phyloP scores from a whole-genome alignment of 1,140 invertebrate genomes.

The Himalopsyche phryganea region DNA sequence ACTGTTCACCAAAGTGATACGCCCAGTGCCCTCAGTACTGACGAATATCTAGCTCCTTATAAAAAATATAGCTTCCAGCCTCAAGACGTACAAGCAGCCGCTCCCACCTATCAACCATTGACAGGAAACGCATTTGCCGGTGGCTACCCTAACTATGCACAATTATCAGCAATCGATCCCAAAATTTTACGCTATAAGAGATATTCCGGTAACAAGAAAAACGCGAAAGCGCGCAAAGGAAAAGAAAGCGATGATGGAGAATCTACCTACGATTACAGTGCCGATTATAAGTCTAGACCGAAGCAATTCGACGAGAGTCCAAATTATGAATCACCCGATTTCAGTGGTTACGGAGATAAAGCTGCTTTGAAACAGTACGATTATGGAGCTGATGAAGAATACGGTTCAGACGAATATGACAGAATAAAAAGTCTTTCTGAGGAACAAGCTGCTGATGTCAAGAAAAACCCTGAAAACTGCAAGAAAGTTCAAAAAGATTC shows the following conservation, averaged over 20 bases:
- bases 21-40: constrained; percentile 4
- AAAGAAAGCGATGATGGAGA: constrained; percentile 37
- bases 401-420: constrained; percentile 51
- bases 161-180: constrained; percentile 43
- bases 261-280: constrained; percentile 45
- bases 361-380: constrained; percentile 46
- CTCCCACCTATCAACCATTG: constrained; percentile 17
- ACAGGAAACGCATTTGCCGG: constrained; percentile 38
- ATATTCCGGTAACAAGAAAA: constrained; percentile 21
- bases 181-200: constrained; percentile 25
- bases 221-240: constrained; percentile 11
- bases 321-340: constrained; percentile 42
- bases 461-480: constrained; percentile 59
- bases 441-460: constrained; percentile 54
- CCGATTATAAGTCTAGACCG: constrained; percentile 47
- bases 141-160: constrained; percentile 46
- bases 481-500: constrained; percentile 59
- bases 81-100: constrained; percentile 4
- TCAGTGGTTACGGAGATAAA: constrained; percentile 35
- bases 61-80: constrained; percentile 32
- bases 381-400: constrained; percentile 48
- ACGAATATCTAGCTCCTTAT: constrained; percentile 26
- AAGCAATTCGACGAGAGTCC: constrained; percentile 51
- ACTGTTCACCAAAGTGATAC: constrained; percentile 4
- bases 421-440: constrained; percentile 54